Base-by-base conservation (phyloP, 2,113 vertebrate species). In the Rhinoderma darwinii region DNA sequence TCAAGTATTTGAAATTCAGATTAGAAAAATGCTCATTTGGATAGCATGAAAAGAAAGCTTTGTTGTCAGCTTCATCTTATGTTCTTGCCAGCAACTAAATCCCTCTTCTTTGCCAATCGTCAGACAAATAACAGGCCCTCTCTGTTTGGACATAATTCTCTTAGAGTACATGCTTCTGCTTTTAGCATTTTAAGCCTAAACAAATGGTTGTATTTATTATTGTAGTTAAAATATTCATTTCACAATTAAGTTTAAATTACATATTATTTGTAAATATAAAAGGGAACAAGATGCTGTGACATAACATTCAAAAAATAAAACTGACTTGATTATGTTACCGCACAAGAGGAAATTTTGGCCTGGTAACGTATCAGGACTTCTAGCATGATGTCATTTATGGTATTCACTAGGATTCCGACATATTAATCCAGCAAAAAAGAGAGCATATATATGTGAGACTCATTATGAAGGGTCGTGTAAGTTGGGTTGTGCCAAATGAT, bases 1-100 rank as follows among this genome's bases (percentile, higher is more conserved):
- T 94, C 92, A 95, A 95, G 94, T 95, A 95, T 96, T 95, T 96
- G 95, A 96, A 96, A 95, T 95, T 95, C 94, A 95, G 94, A 96
- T 95, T 95, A 96, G 94, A 95, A 96, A 95, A 94, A 94, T 95
- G 93, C 95, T 96, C 95, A 95, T 95, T 95, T 95, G 94, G 94
- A 94, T 92, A 94, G 92, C 93, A 91, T 95, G 92, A 96, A 96
- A 95, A 92, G 92, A 91, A 93, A 91, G 92, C 95, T 95, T 95
- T 95, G 94, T 95, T 95, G 94, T 94, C 94, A 94, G 92, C 90
- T 91, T 93, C 92, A 93, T 93, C 94, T 95, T 92, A 92, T 94
- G 93, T 93, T 93, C 93, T n/a, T 93, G 93, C 94, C 94, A 95
- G 89, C 89, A 95, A 90, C 91, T 90, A 94, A 92, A 94, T 93